Percentiles rank a stretch among this genome's conserved stretches.
Conservation (phyloP, 2,113 vertebrate species). For the Rhinolophus ferrumequinum region DNA sequence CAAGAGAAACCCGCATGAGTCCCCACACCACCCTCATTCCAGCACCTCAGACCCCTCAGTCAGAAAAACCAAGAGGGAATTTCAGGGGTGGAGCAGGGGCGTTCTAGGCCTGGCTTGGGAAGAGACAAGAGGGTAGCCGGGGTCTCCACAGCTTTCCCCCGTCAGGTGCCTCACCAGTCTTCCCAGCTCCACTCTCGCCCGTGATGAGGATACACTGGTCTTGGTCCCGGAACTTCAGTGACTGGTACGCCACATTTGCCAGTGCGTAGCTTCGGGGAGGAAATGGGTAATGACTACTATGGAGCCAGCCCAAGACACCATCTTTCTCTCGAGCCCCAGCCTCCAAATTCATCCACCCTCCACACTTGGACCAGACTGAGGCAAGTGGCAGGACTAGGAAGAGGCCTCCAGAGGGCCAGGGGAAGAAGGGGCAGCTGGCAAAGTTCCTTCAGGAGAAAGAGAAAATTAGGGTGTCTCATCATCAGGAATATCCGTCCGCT, state of each 20-base stretch:
- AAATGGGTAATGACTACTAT: neutral
- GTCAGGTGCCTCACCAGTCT: constrained; percentile 84
- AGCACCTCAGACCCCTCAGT: neutral
- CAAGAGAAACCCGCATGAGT: neutral
- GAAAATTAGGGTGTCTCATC: neutral
- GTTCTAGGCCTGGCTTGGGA: neutral
- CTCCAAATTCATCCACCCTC: neutral
- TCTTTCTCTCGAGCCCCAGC: neutral
- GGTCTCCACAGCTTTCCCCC: rapidly evolving
- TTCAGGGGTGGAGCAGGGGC: neutral
- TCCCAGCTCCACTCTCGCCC: constrained; percentile 88
- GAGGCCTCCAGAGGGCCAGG: neutral
- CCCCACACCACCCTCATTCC: neutral
- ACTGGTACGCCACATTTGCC: constrained; percentile 87
- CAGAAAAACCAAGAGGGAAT: neutral
- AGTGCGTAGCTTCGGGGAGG: constrained; percentile 85
- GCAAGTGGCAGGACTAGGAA: neutral
- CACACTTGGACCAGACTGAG: neutral
- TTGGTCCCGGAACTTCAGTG: constrained; percentile 83
- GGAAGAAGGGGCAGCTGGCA: neutral
- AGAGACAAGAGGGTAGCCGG: neutral
- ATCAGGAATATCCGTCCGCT: neutral
- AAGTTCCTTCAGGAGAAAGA: neutral
- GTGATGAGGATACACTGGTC: constrained; percentile 91
- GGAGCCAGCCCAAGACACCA: neutral